phyloP scores from a whole-genome alignment of 2,888 invertebrate genomes.

The Dorcus hopei region DNA sequence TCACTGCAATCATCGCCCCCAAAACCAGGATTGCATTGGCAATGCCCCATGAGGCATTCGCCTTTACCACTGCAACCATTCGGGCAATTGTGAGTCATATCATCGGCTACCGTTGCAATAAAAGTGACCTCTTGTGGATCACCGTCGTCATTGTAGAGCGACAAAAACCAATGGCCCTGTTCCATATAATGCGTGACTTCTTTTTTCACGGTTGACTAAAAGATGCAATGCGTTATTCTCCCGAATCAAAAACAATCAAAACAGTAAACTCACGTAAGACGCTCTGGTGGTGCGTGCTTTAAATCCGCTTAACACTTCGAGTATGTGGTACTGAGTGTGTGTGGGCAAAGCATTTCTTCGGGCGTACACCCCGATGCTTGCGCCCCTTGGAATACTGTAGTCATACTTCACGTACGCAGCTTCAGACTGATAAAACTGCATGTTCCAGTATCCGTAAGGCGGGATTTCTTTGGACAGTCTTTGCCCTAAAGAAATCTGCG shows the following conservation, averaged over 20 bases:
- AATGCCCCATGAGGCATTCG: constrained; percentile 91
- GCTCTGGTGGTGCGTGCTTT: constrained; percentile 81
- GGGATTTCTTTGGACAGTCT: constrained; percentile 85
- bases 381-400: constrained; percentile 86
- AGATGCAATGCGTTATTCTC: not conserved
- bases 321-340: constrained; percentile 94
- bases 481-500: constrained; percentile 84
- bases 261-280: constrained; percentile 71
- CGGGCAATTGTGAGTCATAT: constrained; percentile 93
- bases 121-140: constrained; percentile 85
- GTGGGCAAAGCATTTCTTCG: constrained; percentile 91
- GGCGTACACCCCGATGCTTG: constrained; percentile 93
- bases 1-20: constrained; percentile 96
- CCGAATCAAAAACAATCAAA: constrained; percentile 1
- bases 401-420: constrained; percentile 93
- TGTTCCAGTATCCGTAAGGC: constrained; percentile 95
- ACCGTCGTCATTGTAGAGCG: constrained; percentile 93
- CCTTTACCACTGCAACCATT: constrained; percentile 97
- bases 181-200: constrained; percentile 95
- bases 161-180: constrained; percentile 94
- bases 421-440: constrained; percentile 94
- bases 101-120: constrained; percentile 79
- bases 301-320: constrained; percentile 88
- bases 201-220: constrained; percentile 78
- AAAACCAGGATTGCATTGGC: constrained; percentile 95